These are phyloP conservation scores for Chinchilla lanigera DNA, from an alignment of 2,113 vertebrate species.

Conservation along the genomic window DNA sequence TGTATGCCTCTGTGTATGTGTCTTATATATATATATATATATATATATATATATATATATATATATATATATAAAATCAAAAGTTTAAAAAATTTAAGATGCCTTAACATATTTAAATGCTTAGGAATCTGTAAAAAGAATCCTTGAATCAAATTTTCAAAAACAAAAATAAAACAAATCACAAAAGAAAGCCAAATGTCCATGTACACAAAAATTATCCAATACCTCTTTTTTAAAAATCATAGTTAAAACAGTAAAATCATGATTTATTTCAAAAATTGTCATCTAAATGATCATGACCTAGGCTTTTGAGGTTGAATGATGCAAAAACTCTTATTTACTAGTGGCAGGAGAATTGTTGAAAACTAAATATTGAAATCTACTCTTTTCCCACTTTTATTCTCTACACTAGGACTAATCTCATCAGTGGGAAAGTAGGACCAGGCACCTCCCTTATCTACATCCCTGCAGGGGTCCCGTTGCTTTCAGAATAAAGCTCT, in stretches of 20 bases:
- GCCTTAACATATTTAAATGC: neutral
- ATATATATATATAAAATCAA: neutral
- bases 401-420: neutral
- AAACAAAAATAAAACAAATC: constrained; percentile 12
- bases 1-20: neutral
- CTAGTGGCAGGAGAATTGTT: neutral
- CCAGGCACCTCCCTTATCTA: neutral
- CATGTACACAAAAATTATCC: neutral
- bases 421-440: neutral
- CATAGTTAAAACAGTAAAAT: neutral
- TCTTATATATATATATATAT: neutral
- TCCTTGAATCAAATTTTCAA: neutral
- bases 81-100: constrained; percentile 37
- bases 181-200: neutral
- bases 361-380: neutral
- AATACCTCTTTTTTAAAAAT: neutral
- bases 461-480: neutral
- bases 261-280: neutral
- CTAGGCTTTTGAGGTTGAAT: neutral
- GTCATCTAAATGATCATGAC: neutral
- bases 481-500: neutral
- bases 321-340: neutral
- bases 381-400: neutral
- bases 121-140: constrained; percentile 37
- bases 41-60: no score